Evolutionary conservation across 2,888 invertebrate species (phyloP), one percentile per base, ranked within the genome.

Genomic region (Prosopocoilus inquinatus): DNA sequence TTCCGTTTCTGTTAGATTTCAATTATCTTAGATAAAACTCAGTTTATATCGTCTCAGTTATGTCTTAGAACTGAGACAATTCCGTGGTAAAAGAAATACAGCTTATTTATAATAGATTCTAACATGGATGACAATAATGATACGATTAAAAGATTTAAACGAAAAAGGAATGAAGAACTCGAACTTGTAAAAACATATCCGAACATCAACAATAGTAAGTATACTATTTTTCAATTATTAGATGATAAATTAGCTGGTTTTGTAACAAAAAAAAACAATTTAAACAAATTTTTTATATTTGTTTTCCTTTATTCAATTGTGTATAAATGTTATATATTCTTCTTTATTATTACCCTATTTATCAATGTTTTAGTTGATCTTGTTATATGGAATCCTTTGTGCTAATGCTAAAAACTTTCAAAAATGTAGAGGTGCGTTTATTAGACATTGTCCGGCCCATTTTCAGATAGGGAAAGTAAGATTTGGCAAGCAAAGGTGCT

Each of bases 271-370:
- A 15, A 28, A 2, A 12, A 16, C 2, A 13, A 12, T 44, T 12
- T 5, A 44, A 44, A 15, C 43, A 43, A 44, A 44, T 44, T 44
- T 12, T 3, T 44, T 44, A 44, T 44, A 44, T 11, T 44, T 44
- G 7, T 44, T 44, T 44, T 44, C 44, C 13, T 44, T 44, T 44
- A 44, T 44, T 44, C 13, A 15, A 13, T 44, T 12, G 44, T 44
- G 13, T 44, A 44, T 4, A 12, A 44, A 44, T 44, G 11, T 44
- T 12, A 44, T 12, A 44, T 44, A 44, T 44, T 7, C 28, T 44
- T 44, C 13, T 5, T 16, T 2, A 16, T 16, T 16, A 16, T 16
- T n/a, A n/a, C n/a, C 16, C 16, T 16, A 16, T 16, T 16, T 16
- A 16, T 16, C 16, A 16, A 16, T 16, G 16, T 16, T 16, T 16